Base-by-base conservation (phyloP, 2,888 invertebrate species). In the Crioceris asparagi region DNA sequence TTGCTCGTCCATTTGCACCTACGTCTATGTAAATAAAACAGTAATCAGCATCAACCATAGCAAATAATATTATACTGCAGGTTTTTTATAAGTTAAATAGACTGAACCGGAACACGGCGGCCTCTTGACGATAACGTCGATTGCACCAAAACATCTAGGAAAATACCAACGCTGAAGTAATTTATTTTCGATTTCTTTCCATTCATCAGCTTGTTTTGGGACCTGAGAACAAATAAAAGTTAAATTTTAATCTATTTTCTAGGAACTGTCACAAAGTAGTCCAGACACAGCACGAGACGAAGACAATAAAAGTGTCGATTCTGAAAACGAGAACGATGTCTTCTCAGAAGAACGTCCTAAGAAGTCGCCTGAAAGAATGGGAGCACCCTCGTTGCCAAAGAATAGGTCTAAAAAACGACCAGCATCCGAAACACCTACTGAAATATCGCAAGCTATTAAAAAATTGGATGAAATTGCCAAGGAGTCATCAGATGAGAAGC, bases 61-160 rank as follows among this genome's bases (percentile, higher is more conserved):
- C 60, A 36, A 59, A 46, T 29, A 63, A 41, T 6, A 63, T 56
- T 25, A 58, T 52, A 38, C 56, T 57, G 38, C 52, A 53, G 43
- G 43, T 44, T 1, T 23, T 51, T 60, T 61, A 40, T 59, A 60
- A 32, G 56, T 54, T 26, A 35, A 53, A 44, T 49, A 45, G 35
- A 51, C 48, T 11, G 47, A 49, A 38, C 51, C 53, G 30, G 42
- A 45, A 26, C 51, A 40, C 8, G 41, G 29, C 19, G 59, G 57
- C 29, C 48, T 37, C 42, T 57, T 46, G 11, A 56, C 37, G 11
- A 44, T 14, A 25, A 53, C 40, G 35, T 59, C 57, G 12, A 57
- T 46, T 4, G 58, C 52, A 17, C 52, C 56, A 19, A 53, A 26
- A 33, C 50, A 52, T 36, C 55, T 48, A 17, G 59, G 59, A 44